Evolutionary conservation across 2,888 invertebrate genomes (phyloP), one percentile per base, ranked within the genome.

Genomic region (Congeria kusceri): DNA sequence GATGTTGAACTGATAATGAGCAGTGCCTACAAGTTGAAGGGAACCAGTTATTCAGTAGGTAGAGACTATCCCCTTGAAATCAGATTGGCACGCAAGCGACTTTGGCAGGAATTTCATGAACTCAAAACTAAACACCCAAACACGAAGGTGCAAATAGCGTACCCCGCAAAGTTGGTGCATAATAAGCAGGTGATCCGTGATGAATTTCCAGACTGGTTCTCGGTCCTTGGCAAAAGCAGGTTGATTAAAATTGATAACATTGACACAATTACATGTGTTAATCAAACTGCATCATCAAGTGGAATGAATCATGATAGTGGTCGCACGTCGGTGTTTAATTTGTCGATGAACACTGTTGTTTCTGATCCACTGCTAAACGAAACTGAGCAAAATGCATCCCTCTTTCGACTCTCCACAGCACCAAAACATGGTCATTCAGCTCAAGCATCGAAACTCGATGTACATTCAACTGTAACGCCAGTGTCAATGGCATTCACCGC

Each of bases 201-300:
- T 49, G 49, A 49, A 20, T 49, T 49, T 4, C 49, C 49, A 49
- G 49, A 49, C 49, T 49, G 49, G 49, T 49, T 49, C 20, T 49
- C 49, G 4, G 15, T 15, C 20, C 49, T 49, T 18, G 49, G 49
- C 5, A 4, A 49, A 49, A 49, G 15, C 49, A 49, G 49, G 3
- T 49, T 49, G 15, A 20, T 20, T 15, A 20, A 49, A 9, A 20
- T 20, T 15, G 15, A 15, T 20, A 49, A 15, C 5, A 49, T 49
- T 49, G 49, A 49, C 49, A 3, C 7, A 9, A 49, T 49, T 18
- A 15, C 15, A 5, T 9, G 5, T 49, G 32, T 32, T 7, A 32
- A 4, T 9, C 32, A 32, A 32, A 4, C 4, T 7, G 5, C 4
- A 32, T 32, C 32, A 9, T 32, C 32, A 32, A n/a, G 32, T 32